Percentiles rank a stretch among this genome's conserved stretches.
phyloP scores from a whole-genome alignment of 2,113 vertebrate species.

The Paradisaea rubra region DNA sequence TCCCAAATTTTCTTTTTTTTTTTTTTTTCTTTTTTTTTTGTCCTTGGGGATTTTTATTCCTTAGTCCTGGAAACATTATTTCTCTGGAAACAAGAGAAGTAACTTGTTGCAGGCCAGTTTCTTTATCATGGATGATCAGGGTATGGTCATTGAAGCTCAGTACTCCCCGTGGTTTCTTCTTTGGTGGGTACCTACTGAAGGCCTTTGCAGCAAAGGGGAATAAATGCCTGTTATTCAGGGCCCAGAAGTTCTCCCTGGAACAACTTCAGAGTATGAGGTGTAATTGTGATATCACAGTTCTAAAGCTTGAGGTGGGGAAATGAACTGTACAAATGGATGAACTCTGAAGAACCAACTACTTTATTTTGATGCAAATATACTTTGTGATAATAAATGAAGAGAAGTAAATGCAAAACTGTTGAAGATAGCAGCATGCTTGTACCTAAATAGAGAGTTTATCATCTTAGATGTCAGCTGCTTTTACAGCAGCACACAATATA shows the following conservation, averaged over 20 bases:
- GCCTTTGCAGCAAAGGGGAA: neutral
- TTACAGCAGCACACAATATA: neutral
- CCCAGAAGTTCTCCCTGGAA: neutral
- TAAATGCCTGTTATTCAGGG: neutral
- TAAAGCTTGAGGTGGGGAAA: neutral
- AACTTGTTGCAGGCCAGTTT: neutral
- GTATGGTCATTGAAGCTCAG: neutral
- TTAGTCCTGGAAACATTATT: neutral
- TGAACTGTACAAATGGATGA: neutral
- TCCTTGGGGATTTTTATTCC: neutral
- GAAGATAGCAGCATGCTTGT: neutral
- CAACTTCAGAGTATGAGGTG: neutral
- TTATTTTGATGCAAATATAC: conserved; percentile 19
- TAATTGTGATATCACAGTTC: neutral
- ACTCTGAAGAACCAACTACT: neutral
- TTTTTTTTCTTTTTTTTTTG: neutral
- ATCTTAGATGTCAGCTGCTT: conserved; percentile 4
- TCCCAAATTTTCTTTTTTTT: neutral
- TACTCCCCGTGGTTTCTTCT: neutral
- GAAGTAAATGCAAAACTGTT: neutral
- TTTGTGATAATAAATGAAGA: neutral
- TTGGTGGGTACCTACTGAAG: neutral
- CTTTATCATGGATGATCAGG: neutral
- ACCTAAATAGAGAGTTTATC: conserved; percentile 19
- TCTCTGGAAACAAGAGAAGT: neutral